Percentiles rank a stretch among this genome's conserved stretches.
These are phyloP conservation scores for Panzeria rudis DNA, from an alignment of 2,888 invertebrate species.

Conservation along the genomic window DNA sequence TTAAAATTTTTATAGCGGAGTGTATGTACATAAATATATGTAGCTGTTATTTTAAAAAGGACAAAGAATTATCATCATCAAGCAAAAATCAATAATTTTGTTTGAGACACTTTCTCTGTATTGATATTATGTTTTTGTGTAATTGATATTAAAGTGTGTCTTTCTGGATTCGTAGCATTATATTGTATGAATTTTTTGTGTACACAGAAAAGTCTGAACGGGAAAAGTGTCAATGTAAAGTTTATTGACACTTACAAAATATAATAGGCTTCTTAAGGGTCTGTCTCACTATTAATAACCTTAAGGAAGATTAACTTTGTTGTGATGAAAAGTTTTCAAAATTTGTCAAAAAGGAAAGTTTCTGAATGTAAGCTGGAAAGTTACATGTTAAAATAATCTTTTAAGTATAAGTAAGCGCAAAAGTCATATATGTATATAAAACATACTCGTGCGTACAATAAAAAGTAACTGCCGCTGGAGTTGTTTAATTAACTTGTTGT, in stretches of 20 bases:
- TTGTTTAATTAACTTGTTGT: too few species aligned
- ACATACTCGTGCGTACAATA: neutral
- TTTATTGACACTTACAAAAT: conserved; percentile 24
- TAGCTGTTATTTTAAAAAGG: conserved; percentile 1
- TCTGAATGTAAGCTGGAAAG: neutral
- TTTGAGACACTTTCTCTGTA: conserved; percentile 21
- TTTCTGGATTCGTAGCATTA: neutral
- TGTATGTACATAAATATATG: conserved; percentile 3
- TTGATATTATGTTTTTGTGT: neutral
- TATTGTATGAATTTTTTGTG: neutral
- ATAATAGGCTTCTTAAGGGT: neutral
- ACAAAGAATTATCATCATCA: conserved; percentile 11
- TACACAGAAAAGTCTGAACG: neutral
- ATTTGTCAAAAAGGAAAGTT: neutral
- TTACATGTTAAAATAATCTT: neutral
- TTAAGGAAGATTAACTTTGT: conserved; percentile 1
- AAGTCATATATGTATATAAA: neutral
- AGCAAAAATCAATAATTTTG: conserved; percentile 33
- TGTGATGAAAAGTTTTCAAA: neutral
- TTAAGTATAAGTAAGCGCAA: neutral
- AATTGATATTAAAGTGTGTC: conserved; percentile 29
- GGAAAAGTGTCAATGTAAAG: neutral
- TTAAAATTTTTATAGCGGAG: neutral
- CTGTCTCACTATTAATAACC: neutral
- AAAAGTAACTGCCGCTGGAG: too few species aligned